Evolutionary conservation across 2,797 vertebrate species (phyloP), one percentile per base, ranked within the genome.

Genomic region (Anguilla marmorata): DNA sequence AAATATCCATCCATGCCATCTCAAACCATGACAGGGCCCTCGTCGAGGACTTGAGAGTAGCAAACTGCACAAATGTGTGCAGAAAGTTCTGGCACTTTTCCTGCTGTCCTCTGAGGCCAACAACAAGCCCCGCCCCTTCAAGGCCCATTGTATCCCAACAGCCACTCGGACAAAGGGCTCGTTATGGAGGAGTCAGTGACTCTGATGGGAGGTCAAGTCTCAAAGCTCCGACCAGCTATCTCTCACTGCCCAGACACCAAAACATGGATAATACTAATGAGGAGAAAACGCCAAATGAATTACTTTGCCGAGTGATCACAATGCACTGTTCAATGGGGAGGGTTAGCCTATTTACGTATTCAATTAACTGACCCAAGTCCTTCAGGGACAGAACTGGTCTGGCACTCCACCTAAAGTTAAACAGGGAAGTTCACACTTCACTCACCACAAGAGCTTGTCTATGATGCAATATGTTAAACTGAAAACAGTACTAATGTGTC

Each of bases 81-180:
- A 82, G 79, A 82, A 50, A 50, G 21, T 82, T 82, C 79, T n/a
- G 24, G 79, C 79, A 48, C 19, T 82, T 82, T 50, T 82, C 79
- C 79, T 48, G 41, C 79, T 50, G 45, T 82, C 24, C 21, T 82
- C 79, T 50, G 79, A n/a, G 45, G 79, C 45, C 79, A 82, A 82
- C 79, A 50, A 14, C 79, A 50, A 82, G 79, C 79, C 24, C 79
- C 79, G 79, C 79, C 79, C 37, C 41, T 50, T 50, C 9, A 8
- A 82, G 79, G 11, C n/a, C 79, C 45, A 82, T 82, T 82, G 45
- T 82, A 76, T 82, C 19, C 86, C 66, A 52, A 0, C 87, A 19
- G 86, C 82, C 45, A 92, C 93, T 54, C 52, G n/a, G 41, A 87
- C 30, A 52, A 82, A 82, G 45, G 45, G 79, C 79, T 82, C 79